Conservation (phyloP, 2,888 invertebrate species). For the Rhagonycha fulva region DNA sequence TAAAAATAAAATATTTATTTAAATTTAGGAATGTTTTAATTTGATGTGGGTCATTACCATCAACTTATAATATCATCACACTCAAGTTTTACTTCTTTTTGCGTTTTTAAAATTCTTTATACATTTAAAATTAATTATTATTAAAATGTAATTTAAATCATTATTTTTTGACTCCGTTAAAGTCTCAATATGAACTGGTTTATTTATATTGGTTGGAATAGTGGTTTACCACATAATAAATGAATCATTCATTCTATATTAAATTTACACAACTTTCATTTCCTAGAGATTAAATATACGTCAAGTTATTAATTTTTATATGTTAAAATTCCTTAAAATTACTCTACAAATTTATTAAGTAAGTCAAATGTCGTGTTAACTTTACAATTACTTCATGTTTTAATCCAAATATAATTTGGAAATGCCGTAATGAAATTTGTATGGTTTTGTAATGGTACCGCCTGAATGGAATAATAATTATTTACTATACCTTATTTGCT, state of each 20-base stretch:
- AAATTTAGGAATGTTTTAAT: background rate
- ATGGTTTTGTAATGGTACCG: background rate
- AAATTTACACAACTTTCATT: slow-evolving; percentile 2
- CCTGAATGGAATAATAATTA: background rate
- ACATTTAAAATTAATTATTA: background rate
- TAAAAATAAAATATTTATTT: background rate
- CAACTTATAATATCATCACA: background rate
- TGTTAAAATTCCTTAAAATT: background rate
- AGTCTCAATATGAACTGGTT: background rate
- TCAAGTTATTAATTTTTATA: background rate
- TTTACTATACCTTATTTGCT: too few species aligned
- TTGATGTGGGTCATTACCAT: background rate
- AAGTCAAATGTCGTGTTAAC: background rate
- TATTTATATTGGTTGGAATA: background rate
- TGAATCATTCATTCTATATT: background rate
- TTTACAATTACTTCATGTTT: background rate
- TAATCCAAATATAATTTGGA: background rate
- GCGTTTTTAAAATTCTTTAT: background rate
- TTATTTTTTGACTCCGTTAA: background rate
- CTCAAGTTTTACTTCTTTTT: background rate
- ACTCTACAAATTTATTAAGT: background rate
- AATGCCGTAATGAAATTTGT: background rate
- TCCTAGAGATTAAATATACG: background rate
- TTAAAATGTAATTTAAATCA: background rate
- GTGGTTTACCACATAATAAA: background rate